Evolutionary conservation across 2,797 vertebrate species (phyloP).

Genomic region (Rachycentron canadum): DNA sequence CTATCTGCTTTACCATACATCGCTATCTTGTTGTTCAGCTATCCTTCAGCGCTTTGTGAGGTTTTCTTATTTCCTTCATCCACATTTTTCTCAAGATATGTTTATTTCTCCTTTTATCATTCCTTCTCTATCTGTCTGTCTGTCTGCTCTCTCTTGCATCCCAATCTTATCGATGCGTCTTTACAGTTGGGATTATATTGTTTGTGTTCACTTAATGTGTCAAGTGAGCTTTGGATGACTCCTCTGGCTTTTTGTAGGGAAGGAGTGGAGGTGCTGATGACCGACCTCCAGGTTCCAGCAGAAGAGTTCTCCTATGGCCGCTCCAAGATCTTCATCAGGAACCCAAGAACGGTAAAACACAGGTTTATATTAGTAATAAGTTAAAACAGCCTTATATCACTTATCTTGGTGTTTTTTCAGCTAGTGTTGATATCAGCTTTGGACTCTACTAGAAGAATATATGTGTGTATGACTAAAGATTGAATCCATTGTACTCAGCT

Average conservation of each 20-base stretch:
- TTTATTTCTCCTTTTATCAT: slow-evolving; percentile 8
- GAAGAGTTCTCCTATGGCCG: slow-evolving; percentile 96
- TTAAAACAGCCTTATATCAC: background rate
- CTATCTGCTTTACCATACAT: slow-evolving; percentile 50
- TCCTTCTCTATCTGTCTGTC: background rate
- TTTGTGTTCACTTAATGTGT: slow-evolving; percentile 40
- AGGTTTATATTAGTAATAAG: background rate
- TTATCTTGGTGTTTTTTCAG: background rate
- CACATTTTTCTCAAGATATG: slow-evolving; percentile 19
- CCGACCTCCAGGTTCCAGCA: slow-evolving; percentile 87
- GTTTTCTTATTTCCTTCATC: slow-evolving; percentile 25
- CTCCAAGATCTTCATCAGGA: slow-evolving; percentile 99
- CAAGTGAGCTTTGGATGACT: slow-evolving; percentile 25
- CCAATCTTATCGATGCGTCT: background rate
- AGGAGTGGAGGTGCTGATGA: slow-evolving; percentile 95
- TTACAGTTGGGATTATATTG: background rate
- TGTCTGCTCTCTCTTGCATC: background rate
- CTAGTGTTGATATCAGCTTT: slow-evolving; percentile 21
- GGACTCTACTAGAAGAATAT: slow-evolving; percentile 22
- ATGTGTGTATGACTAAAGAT: slow-evolving; percentile 32
- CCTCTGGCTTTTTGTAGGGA: slow-evolving; percentile 83
- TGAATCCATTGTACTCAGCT: slow-evolving; percentile 43
- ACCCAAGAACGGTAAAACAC: slow-evolving; percentile 93
- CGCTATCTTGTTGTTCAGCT: slow-evolving; percentile 40
- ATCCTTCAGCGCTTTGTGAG: slow-evolving; percentile 28